These are phyloP conservation scores for Cuculus canorus DNA, from an alignment of 2,797 vertebrate genomes.

Conservation along the genomic window DNA sequence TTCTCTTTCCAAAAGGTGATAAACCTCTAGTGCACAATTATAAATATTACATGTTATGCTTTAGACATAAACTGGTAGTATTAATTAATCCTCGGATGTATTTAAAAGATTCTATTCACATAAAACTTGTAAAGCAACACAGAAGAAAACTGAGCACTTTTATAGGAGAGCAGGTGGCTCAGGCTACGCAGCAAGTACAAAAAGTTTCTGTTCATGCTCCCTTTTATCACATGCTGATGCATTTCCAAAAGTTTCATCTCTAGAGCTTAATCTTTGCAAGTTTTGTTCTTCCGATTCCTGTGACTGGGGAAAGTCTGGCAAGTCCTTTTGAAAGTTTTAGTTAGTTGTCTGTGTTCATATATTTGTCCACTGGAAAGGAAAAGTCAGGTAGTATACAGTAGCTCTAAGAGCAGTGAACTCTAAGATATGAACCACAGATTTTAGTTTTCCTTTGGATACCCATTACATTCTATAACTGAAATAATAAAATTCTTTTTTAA, in stretches of 20 bases:
- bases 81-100: background rate
- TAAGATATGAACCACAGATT: background rate
- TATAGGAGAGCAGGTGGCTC: background rate
- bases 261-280: background rate
- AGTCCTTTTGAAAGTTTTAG: background rate
- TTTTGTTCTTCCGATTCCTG: background rate
- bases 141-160: background rate
- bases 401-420: background rate
- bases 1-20: background rate
- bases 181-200: background rate
- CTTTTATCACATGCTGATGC: background rate
- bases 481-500: background rate
- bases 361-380: background rate
- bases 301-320: background rate
- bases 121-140: background rate
- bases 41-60: background rate
- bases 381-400: background rate
- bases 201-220: background rate
- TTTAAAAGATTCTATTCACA: background rate
- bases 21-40: background rate
- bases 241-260: background rate
- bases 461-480: background rate
- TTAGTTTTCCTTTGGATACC: background rate
- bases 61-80: background rate
- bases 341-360: background rate